phyloP scores from a whole-genome alignment of 2,113 vertebrate genomes.

The Crotalus helleri region DNA sequence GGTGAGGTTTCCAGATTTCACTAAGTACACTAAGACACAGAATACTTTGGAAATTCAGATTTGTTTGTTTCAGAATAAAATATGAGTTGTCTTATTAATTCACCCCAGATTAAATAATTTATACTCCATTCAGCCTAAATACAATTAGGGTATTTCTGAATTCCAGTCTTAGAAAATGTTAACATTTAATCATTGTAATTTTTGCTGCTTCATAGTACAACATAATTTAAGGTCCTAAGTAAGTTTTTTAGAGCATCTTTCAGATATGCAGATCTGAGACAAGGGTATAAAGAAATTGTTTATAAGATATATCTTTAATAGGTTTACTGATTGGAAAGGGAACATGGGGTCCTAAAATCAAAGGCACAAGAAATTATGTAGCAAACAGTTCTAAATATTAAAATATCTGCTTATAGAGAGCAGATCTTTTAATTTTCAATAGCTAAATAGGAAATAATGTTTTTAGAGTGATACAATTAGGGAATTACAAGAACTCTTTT shows the following conservation, averaged over 20 bases:
- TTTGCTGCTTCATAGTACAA: conserved; percentile 12
- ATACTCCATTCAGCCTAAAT: conserved; percentile 4
- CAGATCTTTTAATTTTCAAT: conserved; percentile 69
- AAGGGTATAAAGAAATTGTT: conserved; percentile 10
- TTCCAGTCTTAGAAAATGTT: conserved; percentile 9
- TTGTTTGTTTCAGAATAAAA: background rate
- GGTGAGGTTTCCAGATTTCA: background rate
- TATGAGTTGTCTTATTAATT: background rate
- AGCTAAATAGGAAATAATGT: conserved; percentile 60
- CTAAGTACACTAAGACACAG: background rate
- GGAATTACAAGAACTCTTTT: conserved; percentile 72
- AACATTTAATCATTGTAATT: conserved; percentile 37
- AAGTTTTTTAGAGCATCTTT: conserved; percentile 45
- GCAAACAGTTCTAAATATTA: conserved; percentile 67
- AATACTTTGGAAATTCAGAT: background rate
- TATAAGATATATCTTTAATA: conserved; percentile 19
- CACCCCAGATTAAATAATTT: background rate
- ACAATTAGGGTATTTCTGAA: background rate
- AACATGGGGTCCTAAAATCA: conserved; percentile 35
- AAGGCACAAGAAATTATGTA: conserved; percentile 51
- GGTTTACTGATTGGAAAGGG: conserved; percentile 64
- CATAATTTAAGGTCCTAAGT: conserved; percentile 37
- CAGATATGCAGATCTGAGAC: conserved; percentile 49
- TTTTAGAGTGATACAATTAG: conserved; percentile 64
- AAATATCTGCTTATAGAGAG: conserved; percentile 63